A percentile compares a stretch with the other conserved stretches of the same genome.
These are phyloP conservation scores for Phataginus tricuspis DNA, from an alignment of 2,797 vertebrate species.

Conservation along the genomic window DNA sequence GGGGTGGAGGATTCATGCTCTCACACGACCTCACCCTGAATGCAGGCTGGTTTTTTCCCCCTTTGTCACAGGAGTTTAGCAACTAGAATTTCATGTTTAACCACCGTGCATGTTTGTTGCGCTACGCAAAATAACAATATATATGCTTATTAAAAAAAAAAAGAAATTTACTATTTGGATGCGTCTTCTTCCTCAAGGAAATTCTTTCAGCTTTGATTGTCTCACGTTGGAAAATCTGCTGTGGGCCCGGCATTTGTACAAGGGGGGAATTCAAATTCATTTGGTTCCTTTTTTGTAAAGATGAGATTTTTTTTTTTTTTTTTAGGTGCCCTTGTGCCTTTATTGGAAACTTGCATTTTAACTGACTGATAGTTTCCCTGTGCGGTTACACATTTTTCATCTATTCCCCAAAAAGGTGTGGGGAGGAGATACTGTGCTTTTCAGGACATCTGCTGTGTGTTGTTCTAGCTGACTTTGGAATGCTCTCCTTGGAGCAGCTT, in stretches of 20 bases:
- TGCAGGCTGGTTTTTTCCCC: neutral
- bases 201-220: conserved; percentile 43
- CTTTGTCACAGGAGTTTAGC: neutral
- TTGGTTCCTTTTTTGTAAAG: conserved; percentile 51
- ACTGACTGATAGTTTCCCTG: neutral
- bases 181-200: conserved; percentile 24
- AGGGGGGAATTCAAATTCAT: neutral
- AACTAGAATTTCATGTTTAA: conserved; percentile 45
- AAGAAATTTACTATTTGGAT: conserved; percentile 64
- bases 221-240: conserved; percentile 25
- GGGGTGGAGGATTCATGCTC: neutral
- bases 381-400: neutral
- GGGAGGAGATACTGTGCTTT: conserved; percentile 26
- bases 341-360: neutral
- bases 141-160: conserved; percentile 39
- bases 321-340: neutral
- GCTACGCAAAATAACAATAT: neutral
- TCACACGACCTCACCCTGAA: neutral
- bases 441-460: conserved; percentile 73
- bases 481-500: conserved; percentile 58
- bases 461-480: conserved; percentile 70
- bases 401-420: neutral
- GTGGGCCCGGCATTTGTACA: conserved; percentile 39
- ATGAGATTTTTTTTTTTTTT: neutral
- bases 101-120: neutral